These are phyloP conservation scores for Mus pahari DNA, from an alignment of 2,113 vertebrate genomes.

Conservation along the genomic window DNA sequence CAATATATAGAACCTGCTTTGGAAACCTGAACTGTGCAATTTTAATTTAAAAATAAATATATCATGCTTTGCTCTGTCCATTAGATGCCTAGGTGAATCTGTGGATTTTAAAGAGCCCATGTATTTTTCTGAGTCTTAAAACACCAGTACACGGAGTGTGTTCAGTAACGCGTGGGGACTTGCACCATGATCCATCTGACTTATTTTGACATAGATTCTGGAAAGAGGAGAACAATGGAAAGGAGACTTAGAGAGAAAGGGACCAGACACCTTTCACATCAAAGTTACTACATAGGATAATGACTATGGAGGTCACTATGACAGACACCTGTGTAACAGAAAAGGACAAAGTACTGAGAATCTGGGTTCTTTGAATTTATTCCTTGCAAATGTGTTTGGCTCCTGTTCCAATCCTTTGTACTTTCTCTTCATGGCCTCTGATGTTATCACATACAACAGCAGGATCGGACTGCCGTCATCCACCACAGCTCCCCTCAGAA, in stretches of 20 bases:
- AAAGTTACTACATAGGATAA: not conserved
- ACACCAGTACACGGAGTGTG: not conserved
- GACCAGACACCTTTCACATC: too few relatives aligned
- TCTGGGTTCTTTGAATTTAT: too few relatives aligned
- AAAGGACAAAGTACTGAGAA: not conserved
- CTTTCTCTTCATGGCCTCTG: not conserved
- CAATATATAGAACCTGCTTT: not conserved
- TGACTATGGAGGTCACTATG: not conserved
- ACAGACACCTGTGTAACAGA: accelerated
- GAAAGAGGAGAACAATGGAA: not conserved
- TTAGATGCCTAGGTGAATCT: not conserved
- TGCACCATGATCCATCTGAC: not conserved
- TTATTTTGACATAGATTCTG: not conserved
- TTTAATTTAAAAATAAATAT: not conserved
- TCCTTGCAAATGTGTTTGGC: not conserved
- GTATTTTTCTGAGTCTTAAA: not conserved
- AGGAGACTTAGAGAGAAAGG: not conserved
- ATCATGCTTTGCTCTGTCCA: not conserved
- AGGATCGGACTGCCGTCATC: not conserved
- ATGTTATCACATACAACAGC: accelerated
- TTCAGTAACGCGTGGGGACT: not conserved
- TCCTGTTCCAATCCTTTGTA: not conserved
- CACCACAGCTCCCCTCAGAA: not conserved
- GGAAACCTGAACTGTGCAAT: not conserved
- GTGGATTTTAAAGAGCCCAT: not conserved